Evolutionary conservation across 2,888 invertebrate species (phyloP), one percentile per base, ranked within the genome.

Genomic region (Chesias legatella): DNA sequence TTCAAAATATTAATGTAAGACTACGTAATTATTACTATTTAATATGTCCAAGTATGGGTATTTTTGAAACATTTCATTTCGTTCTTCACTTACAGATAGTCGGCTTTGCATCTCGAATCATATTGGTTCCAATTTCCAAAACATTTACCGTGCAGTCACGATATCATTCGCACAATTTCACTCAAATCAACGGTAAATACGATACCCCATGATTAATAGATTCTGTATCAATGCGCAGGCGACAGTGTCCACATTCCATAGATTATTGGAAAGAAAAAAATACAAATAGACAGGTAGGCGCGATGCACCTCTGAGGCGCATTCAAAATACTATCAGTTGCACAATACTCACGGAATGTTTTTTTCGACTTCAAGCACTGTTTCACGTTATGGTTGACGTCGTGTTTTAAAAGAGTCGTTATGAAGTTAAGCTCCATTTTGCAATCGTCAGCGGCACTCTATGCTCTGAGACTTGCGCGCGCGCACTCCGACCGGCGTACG

Each of bases 371-470:
- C 60, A 88, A 85, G 64, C 85, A 85, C 79, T 84, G 73, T 74
- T 72, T 83, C 63, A 88, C 79, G 69, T 89, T 88, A 55, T 85
- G 85, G 53, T 89, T 89, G 59, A 86, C 76, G 69, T 89, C 88
- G 56, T 82, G 84, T 71, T 83, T 85, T 43, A 88, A 78, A 50
- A 85, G 69, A 24, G 81, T 79, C 33, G 83, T 69, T 59, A 85
- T 68, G 51, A 84, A 84, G 58, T 84, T 85, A 36, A 88, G 63
- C 60, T 88, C 85, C 88, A 88, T 88, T 62, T 70, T 70, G 28
- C 51, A 50, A 43, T 52, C 46, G 43, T 46, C 46, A 48, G 45
- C 49, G 35, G 42, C 49, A 50, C 54, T 44, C 53, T 5, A 2
- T 5, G 2, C 5, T 5, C 36, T 58, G 42, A 42, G 44, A 42